Conservation (phyloP, 92 coral and sea anemone species). For the Heliopora coerulea region DNA sequence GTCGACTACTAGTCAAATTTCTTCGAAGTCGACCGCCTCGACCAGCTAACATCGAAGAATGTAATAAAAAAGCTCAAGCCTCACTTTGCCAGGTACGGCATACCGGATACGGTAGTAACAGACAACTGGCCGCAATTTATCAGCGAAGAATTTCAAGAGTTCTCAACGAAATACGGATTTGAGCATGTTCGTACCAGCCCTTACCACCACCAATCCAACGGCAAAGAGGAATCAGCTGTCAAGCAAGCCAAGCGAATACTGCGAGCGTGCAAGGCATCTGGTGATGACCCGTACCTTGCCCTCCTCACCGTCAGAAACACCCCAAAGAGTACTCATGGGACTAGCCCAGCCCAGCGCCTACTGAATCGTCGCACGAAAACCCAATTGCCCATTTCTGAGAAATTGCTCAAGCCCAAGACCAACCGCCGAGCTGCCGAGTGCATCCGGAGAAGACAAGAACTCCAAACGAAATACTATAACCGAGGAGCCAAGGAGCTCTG, state of each 20-base stretch:
- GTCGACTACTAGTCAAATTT: slow-evolving; percentile 19
- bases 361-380: no score
- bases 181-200: not conserved
- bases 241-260: not conserved
- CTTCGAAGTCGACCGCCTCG: slow-evolving; percentile 8
- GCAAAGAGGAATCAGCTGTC: not conserved
- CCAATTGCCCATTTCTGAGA: no score
- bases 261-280: not conserved
- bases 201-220: not conserved
- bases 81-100: not conserved
- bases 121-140: not conserved
- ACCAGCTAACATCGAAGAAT: not conserved
- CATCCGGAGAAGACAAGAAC: no score
- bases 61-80: not conserved
- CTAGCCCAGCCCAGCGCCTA: no score
- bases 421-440: no score
- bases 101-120: not conserved
- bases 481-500: no score
- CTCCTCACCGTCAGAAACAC: not conserved
- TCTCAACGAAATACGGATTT: not conserved
- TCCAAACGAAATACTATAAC: no score
- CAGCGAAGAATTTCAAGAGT: not conserved
- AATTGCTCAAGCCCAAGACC: no score
- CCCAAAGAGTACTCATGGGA: not conserved
- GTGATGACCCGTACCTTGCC: not conserved